These are phyloP conservation scores for Anolis sagrei DNA, from an alignment of 2,113 vertebrate species.

Conservation along the genomic window DNA sequence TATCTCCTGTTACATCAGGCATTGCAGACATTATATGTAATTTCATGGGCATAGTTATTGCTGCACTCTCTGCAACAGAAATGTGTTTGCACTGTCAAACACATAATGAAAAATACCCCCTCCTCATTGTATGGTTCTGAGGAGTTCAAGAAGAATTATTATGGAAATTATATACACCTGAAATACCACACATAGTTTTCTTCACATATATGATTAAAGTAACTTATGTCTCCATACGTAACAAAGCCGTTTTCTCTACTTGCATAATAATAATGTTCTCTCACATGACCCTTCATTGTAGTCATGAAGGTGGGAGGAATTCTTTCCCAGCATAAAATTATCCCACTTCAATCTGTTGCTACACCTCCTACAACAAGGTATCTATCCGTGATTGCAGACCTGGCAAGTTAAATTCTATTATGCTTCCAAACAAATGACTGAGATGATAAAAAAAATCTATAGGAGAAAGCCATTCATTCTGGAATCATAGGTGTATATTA, in stretches of 20 bases:
- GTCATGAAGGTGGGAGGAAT: conserved; percentile 22
- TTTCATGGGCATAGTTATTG: neutral
- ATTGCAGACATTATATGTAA: neutral
- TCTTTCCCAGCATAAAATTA: conserved; percentile 17
- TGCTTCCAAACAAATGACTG: neutral
- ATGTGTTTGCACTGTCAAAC: neutral
- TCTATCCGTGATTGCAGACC: neutral
- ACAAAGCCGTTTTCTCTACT: neutral
- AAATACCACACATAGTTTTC: neutral
- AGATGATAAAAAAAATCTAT: neutral
- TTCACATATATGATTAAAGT: neutral
- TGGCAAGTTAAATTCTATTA: conserved; percentile 8
- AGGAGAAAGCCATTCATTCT: neutral
- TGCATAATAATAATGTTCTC: conserved; percentile 7
- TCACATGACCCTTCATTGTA: neutral
- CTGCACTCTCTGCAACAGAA: neutral
- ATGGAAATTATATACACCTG: neutral
- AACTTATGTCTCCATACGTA: conserved; percentile 5
- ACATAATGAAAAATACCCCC: neutral
- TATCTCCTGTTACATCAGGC: conserved; percentile 6
- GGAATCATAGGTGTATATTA: neutral
- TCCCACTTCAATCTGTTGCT: conserved; percentile 17
- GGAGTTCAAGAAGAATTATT: neutral
- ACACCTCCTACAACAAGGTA: conserved; percentile 12
- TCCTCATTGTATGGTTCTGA: accelerated